Evolutionary conservation across 2,113 vertebrate species (phyloP).

Genomic region (Trematocara variabile): DNA sequence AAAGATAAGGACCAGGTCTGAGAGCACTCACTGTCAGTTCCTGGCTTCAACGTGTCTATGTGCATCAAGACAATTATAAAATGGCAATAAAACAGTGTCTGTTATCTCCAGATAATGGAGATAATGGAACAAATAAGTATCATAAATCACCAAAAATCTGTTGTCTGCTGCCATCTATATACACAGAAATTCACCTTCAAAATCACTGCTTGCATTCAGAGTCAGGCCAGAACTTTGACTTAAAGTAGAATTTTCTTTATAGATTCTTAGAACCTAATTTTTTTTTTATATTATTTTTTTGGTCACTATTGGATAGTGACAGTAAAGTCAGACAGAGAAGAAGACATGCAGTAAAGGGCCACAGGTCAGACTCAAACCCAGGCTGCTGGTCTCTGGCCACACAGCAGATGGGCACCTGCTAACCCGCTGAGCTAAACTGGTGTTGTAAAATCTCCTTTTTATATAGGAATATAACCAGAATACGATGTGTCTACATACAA

Average conservation of each 20-base stretch:
- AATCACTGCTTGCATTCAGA: background rate
- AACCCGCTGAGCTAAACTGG: background rate
- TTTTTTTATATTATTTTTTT: background rate
- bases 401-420: background rate
- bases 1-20: background rate
- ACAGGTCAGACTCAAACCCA: background rate
- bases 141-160: background rate
- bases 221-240: background rate
- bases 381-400: background rate
- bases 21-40: background rate
- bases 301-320: background rate
- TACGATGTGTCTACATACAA: background rate
- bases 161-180: background rate
- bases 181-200: background rate
- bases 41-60: background rate
- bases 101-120: background rate
- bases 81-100: background rate
- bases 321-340: background rate
- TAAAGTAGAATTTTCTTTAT: background rate
- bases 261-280: background rate
- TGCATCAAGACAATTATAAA: background rate
- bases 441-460: background rate
- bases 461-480: background rate
- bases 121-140: background rate
- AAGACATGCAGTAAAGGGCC: background rate